Conservation (phyloP, 2,113 vertebrate genomes). For the Pangasianodon hypophthalmus region DNA sequence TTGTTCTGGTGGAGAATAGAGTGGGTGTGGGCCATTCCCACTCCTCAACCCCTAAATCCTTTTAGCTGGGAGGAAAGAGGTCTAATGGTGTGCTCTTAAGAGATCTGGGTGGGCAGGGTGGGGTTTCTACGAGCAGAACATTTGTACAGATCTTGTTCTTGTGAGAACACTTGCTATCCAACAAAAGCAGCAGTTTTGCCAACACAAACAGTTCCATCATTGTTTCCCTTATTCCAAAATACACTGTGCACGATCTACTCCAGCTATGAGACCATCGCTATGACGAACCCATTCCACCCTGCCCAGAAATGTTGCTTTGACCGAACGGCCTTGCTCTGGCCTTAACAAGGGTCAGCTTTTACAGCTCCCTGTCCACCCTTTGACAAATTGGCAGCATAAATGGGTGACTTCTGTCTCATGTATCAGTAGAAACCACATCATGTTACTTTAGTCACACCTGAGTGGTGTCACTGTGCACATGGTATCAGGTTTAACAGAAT, state of each 20-base stretch:
- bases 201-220: conserved; percentile 31
- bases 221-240: conserved; percentile 30
- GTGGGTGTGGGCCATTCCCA: conserved; percentile 25
- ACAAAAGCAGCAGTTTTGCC: conserved; percentile 15
- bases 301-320: background rate
- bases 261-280: background rate
- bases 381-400: background rate
- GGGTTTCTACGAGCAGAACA: background rate
- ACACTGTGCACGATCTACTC: background rate
- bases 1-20: conserved; percentile 24
- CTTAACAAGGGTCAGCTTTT: background rate
- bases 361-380: background rate
- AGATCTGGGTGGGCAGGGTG: conserved; percentile 11
- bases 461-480: conserved; percentile 57
- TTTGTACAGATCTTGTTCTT: conserved; percentile 5
- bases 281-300: background rate
- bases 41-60: conserved; percentile 37
- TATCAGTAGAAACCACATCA: conserved; percentile 14
- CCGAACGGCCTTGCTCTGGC: background rate
- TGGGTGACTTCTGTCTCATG: background rate
- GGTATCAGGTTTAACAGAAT: conserved; percentile 27
- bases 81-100: conserved; percentile 33
- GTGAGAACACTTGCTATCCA: conserved; percentile 8
- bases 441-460: conserved; percentile 59
- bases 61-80: conserved; percentile 28